Base-by-base conservation (phyloP, 1,140 invertebrate species). In the Ridgeia piscesae region DNA sequence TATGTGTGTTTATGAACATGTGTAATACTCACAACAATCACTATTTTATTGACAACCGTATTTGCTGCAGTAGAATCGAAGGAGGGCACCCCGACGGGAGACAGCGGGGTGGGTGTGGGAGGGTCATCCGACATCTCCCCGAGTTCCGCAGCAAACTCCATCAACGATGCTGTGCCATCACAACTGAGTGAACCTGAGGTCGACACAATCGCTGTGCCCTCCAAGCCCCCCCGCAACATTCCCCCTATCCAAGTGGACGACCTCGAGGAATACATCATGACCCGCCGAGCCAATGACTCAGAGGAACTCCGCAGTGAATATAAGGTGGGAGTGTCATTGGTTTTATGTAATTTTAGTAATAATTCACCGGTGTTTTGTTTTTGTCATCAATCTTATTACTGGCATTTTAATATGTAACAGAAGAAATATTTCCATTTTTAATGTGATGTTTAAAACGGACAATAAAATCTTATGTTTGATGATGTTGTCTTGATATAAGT, bases 251-350 rank as follows among this genome's bases (percentile, higher is more conserved):
- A 50, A 77, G 89, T 92, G 31, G 50, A 92, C 14, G 92, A 93
- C 14, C 88, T 93, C 34, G 93, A 93, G 50, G 34, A 89, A 58
- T 93, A 93, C 58, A 34, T 93, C 4, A 92, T 35, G 89, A 33
- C 33, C 58, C 50, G 92, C 33, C 34, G 35, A 6, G 92, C 89
- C 33, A 93, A 93, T 88, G 92, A 91, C 42, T 93, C n/a, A n/a
- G 90, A 91, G 34, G 92, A 92, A 58, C 89, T 93, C 4, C 48
- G 92, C 31, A 92, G 92, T 35, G 93, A 93, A 89, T 93, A 93
- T 77, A 92, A 91, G 92, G 92, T 93, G 33, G 92, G 92, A 92
- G 33, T 33, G 91, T n/a, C 27, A 33, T 34, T 34, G 34, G 11
- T 1, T 77, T 0, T 77, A 21, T 4, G 2, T 77, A 77, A 77